Evolutionary conservation across 2,113 vertebrate genomes (phyloP).

Genomic region (Cnemophilus loriae): DNA sequence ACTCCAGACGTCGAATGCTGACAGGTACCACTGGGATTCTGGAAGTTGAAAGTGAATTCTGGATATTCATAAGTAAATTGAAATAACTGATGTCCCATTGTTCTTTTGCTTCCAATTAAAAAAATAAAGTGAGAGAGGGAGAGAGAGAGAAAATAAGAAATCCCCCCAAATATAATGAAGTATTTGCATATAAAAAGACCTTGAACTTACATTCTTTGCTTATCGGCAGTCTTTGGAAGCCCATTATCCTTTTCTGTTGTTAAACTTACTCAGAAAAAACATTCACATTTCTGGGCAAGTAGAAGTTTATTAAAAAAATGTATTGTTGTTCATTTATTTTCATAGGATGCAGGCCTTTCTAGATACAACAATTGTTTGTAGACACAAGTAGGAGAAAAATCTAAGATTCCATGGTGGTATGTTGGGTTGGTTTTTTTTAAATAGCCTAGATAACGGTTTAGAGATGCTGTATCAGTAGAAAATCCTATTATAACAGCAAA

Average conservation of each 20-base stretch:
- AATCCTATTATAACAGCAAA: neutral
- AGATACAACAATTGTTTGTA: neutral
- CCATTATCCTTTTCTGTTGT: slow-evolving; percentile 18
- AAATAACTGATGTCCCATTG: neutral
- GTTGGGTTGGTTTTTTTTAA: rapidly evolving
- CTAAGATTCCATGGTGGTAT: neutral
- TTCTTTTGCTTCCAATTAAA: neutral
- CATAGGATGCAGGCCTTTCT: neutral
- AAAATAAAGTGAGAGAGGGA: neutral
- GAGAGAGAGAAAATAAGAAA: neutral
- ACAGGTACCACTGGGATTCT: neutral
- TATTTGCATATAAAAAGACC: slow-evolving; percentile 17
- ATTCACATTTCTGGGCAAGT: slow-evolving; percentile 13
- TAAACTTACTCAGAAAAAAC: slow-evolving; percentile 33
- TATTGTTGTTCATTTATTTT: slow-evolving; percentile 52
- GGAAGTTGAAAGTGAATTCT: slow-evolving; percentile 6
- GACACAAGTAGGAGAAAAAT: neutral
- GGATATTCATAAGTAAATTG: neutral
- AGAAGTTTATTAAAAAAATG: slow-evolving; percentile 31
- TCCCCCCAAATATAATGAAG: neutral
- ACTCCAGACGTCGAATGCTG: neutral
- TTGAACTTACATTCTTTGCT: slow-evolving; percentile 22
- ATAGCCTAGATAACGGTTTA: neutral
- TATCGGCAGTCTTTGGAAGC: neutral
- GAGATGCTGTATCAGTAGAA: neutral